Conservation (phyloP, 2,888 invertebrate species). For the Elmis aenea region DNA sequence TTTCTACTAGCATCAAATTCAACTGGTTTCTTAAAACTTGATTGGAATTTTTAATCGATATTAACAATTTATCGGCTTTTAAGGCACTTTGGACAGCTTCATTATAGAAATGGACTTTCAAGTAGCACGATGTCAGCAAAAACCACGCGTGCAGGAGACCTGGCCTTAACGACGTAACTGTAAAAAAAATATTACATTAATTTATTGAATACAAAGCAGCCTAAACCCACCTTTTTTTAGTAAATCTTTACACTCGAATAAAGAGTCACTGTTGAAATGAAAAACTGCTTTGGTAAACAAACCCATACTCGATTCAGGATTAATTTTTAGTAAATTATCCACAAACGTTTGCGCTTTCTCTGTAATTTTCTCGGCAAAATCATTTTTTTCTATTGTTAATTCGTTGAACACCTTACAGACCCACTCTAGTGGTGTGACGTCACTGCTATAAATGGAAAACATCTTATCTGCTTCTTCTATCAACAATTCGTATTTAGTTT, state of each 20-base stretch:
- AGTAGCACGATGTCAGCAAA: conserved; percentile 48
- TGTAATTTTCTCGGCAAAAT: no score
- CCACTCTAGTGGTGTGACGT: conserved; percentile 55
- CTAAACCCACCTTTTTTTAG: conserved; percentile 42
- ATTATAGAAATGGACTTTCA: conserved; percentile 50
- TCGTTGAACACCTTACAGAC: conserved; percentile 58
- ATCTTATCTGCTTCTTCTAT: conserved; percentile 49
- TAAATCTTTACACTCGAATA: conserved; percentile 53
- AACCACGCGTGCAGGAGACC: conserved; percentile 48
- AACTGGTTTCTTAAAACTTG: conserved; percentile 32
- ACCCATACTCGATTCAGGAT: conserved; percentile 58
- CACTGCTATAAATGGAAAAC: conserved; percentile 47
- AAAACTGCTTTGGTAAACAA: conserved; percentile 58
- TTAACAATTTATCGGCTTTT: conserved; percentile 40
- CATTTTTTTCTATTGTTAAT: conserved; percentile 34
- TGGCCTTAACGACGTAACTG: conserved; percentile 37
- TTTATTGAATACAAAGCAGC: conserved; percentile 2
- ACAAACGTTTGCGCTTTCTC: no score
- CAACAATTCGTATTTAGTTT: conserved; percentile 44
- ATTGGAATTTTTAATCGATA: conserved; percentile 34
- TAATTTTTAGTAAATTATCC: no score
- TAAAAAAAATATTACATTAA: conserved; percentile 7
- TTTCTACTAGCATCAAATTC: conserved; percentile 40
- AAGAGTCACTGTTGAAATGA: conserved; percentile 50
- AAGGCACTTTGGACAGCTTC: conserved; percentile 47